Evolutionary conservation across 2,888 invertebrate genomes (phyloP).

Genomic region (Dicranocentrus wangi): DNA sequence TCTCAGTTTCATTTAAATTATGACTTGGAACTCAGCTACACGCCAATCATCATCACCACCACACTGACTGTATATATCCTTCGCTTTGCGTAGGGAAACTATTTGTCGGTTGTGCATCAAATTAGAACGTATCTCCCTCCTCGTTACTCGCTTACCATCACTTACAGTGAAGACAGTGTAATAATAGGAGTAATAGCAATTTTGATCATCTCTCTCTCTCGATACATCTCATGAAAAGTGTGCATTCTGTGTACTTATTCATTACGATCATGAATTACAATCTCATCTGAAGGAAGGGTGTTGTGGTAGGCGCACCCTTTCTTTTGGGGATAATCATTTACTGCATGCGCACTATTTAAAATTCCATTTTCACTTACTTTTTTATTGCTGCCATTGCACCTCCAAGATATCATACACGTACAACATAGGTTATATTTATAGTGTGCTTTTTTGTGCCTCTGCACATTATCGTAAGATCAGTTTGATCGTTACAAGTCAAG

Average conservation of each 20-base stretch:
- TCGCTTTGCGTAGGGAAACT: background rate
- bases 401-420: no score
- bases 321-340: constrained; percentile 44
- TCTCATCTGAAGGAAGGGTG: constrained; percentile 35
- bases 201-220: background rate
- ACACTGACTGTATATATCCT: background rate
- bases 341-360: constrained; percentile 29
- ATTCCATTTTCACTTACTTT: constrained; percentile 43
- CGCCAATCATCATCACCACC: constrained; percentile 20
- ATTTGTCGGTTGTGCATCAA: constrained; percentile 25
- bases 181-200: constrained; percentile 3
- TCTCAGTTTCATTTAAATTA: constrained; percentile 50
- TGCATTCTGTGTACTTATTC: constrained; percentile 2
- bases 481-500: constrained; percentile 26
- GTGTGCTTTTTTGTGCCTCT: no score
- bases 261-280: constrained; percentile 38
- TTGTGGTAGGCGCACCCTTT: constrained; percentile 60
- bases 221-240: background rate
- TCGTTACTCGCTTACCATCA: no score
- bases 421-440: no score
- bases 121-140: constrained; percentile 44
- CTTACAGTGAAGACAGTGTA: constrained; percentile 31
- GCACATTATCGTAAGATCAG: no score
- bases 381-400: constrained; percentile 32
- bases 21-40: constrained; percentile 12